A percentile compares a stretch with the other conserved stretches of the same genome.
Evolutionary conservation across 2,113 vertebrate species (phyloP).

Genomic region (Corydoras sp.): DNA sequence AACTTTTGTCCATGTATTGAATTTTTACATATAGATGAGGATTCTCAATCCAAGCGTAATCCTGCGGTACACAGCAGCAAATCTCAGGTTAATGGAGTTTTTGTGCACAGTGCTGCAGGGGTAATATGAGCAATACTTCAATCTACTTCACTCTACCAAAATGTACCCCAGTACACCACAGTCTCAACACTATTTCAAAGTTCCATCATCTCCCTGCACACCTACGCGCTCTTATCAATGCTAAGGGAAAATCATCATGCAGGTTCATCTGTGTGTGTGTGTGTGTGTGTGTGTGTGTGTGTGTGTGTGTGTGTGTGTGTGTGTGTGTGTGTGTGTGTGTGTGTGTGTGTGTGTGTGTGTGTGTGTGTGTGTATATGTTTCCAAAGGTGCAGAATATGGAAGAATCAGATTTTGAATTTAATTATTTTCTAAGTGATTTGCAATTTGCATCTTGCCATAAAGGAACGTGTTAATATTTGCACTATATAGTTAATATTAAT

Average conservation of each 20-base stretch:
- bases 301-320: background rate
- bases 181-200: background rate
- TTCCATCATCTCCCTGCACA: too few species aligned
- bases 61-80: constrained; percentile 20
- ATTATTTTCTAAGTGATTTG: too few species aligned
- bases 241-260: constrained; percentile 1
- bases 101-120: background rate
- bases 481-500: too few species aligned
- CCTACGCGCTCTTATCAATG: constrained; percentile 4
- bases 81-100: constrained; percentile 32
- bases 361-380: background rate
- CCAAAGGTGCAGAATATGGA: too few species aligned
- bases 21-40: constrained; percentile 25
- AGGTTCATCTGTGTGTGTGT: constrained; percentile 2
- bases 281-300: constrained; percentile 2
- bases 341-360: background rate
- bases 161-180: too few species aligned
- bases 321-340: background rate
- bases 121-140: background rate
- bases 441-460: too few species aligned
- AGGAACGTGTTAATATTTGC: too few species aligned
- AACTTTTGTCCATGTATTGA: too few species aligned
- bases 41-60: constrained; percentile 9
- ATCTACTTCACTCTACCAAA: background rate
- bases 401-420: too few species aligned